phyloP scores from a whole-genome alignment of 53 echinoderm and acorn worm species.

The Patiria pectinifera region DNA sequence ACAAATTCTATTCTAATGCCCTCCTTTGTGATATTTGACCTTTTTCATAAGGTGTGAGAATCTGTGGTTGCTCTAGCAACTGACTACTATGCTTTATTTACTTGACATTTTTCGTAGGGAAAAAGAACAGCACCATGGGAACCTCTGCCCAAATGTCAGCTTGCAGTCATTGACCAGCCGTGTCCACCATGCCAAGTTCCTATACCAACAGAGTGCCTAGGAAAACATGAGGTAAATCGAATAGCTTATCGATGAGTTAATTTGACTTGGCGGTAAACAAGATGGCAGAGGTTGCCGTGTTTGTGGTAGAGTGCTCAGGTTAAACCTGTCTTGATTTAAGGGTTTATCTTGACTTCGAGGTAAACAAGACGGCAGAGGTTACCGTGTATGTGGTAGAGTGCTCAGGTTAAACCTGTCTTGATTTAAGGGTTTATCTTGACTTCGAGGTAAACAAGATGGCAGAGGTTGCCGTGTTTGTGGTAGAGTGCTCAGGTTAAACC shows the following conservation, averaged over 20 bases:
- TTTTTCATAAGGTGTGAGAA: neutral
- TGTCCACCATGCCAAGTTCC: conserved; percentile 93
- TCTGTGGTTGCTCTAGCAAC: neutral
- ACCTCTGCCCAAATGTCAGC: conserved; percentile 70
- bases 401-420: conserved; percentile 77
- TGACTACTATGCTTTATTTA: neutral
- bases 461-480: too few relatives aligned
- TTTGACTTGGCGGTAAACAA: neutral
- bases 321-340: too few relatives aligned
- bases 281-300: neutral
- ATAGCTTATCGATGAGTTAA: neutral
- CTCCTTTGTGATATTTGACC: neutral
- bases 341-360: neutral
- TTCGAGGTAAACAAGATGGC: neutral
- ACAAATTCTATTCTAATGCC: too few relatives aligned
- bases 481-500: conserved; percentile 77
- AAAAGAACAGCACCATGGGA: conserved; percentile 84
- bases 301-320: conserved; percentile 19
- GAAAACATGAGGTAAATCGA: conserved; percentile 86
- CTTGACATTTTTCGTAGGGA: conserved; percentile 32
- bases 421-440: conserved; percentile 57
- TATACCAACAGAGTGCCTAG: conserved; percentile 84
- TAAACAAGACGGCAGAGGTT: neutral
- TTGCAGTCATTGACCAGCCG: conserved; percentile 68
- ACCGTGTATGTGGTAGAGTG: conserved; percentile 38